Conservation (phyloP, 2,113 vertebrate genomes). For the Danio rerio region DNA sequence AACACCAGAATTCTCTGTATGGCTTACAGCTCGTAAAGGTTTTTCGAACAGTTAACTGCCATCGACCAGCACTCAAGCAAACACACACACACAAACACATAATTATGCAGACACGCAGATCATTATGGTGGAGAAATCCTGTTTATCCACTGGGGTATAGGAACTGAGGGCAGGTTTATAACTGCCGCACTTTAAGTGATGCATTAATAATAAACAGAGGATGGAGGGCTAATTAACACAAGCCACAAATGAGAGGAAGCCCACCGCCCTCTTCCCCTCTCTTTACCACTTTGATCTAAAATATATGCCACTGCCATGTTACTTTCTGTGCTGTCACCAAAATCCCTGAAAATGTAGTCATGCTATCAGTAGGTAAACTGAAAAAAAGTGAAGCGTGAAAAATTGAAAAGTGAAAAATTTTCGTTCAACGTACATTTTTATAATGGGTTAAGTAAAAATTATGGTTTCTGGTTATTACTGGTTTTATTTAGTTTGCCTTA, state of each 20-base stretch:
- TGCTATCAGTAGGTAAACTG: too few species aligned
- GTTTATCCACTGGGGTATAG: constrained; percentile 15
- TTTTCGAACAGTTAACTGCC: background rate
- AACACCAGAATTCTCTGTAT: background rate
- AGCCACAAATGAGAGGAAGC: constrained; percentile 1
- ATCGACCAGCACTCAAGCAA: background rate
- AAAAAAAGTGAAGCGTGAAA: too few species aligned
- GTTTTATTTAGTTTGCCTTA: too few species aligned
- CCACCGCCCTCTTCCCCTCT: background rate
- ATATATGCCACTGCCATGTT: background rate
- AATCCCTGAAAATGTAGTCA: background rate
- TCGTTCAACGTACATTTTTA: background rate
- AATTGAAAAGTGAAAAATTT: too few species aligned
- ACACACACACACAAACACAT: background rate
- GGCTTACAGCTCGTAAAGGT: background rate
- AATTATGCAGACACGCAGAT: background rate
- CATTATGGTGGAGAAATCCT: background rate
- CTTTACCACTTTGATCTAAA: constrained; percentile 18
- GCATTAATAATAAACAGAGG: constrained; percentile 29
- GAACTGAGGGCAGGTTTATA: constrained; percentile 47
- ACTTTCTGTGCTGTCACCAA: background rate
- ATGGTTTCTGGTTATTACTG: too few species aligned
- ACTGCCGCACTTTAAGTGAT: constrained; percentile 16
- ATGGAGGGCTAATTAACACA: constrained; percentile 63
- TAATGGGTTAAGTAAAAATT: background rate